A percentile compares a stretch with the other conserved stretches of the same genome.
These are phyloP conservation scores for Syngnathus rostellatus DNA, from an alignment of 2,797 vertebrate species.

Conservation along the genomic window DNA sequence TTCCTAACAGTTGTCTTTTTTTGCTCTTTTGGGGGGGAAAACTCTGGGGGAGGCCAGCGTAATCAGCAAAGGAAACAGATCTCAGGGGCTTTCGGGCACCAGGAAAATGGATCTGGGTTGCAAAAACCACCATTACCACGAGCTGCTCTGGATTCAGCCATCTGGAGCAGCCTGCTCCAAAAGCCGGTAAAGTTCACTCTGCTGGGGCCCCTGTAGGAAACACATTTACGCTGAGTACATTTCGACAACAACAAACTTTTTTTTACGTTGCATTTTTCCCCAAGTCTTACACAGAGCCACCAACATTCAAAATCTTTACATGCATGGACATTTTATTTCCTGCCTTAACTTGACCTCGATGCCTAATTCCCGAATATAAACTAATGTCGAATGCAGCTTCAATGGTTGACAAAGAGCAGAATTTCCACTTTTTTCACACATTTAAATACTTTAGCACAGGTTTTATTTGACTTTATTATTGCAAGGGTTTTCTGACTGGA, in stretches of 20 bases:
- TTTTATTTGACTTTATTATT: neutral
- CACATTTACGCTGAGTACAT: constrained; percentile 53
- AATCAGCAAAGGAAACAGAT: constrained; percentile 78
- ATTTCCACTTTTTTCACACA: neutral
- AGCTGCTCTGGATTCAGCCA: constrained; percentile 72
- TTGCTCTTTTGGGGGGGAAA: constrained; percentile 54
- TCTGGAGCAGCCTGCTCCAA: constrained; percentile 73
- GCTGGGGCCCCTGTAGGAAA: constrained; percentile 70
- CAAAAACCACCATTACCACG: constrained; percentile 75
- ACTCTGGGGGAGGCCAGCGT: constrained; percentile 63
- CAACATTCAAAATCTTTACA: neutral
- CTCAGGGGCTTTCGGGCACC: constrained; percentile 57
- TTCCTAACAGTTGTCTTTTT: constrained; percentile 52
- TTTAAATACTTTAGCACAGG: neutral
- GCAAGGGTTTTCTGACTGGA: neutral
- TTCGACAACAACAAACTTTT: neutral
- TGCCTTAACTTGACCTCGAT: neutral
- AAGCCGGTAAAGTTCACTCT: constrained; percentile 65
- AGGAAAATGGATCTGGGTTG: constrained; percentile 75
- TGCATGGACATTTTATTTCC: neutral
- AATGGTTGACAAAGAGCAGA: neutral
- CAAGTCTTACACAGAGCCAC: neutral
- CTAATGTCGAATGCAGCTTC: neutral
- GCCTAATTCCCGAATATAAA: neutral
- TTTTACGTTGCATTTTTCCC: neutral